Evolutionary conservation across 2,888 invertebrate genomes (phyloP).

Genomic region (Leptinotarsa tumamoca): DNA sequence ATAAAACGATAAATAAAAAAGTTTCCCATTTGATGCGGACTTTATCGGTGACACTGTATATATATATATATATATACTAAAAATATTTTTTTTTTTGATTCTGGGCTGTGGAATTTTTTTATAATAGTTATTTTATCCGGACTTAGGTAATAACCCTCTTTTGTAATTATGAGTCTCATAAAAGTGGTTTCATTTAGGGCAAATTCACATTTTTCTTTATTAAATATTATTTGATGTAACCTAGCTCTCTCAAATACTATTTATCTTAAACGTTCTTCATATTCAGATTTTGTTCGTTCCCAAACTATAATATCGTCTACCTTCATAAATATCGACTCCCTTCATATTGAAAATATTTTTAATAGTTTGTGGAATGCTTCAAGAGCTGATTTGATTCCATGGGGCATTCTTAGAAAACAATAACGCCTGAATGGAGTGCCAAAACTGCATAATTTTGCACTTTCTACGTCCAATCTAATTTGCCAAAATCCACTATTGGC

Average conservation of each 20-base stretch:
- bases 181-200: constrained; percentile 30
- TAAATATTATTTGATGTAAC: constrained; percentile 33
- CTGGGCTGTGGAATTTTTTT: not conserved
- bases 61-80: constrained; percentile 15
- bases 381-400: constrained; percentile 32
- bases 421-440: constrained; percentile 39
- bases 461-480: constrained; percentile 31
- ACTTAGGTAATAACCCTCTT: constrained; percentile 25
- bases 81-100: not conserved
- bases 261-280: constrained; percentile 30
- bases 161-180: constrained; percentile 44
- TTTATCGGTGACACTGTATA: no score
- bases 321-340: not conserved
- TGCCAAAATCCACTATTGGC: constrained; percentile 36
- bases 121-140: constrained; percentile 42
- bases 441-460: constrained; percentile 36
- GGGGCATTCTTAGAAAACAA: constrained; percentile 37
- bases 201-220: constrained; percentile 34
- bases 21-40: no score
- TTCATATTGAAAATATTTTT: constrained; percentile 27
- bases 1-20: no score
- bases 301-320: constrained; percentile 25
- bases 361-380: constrained; percentile 28
- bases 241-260: constrained; percentile 26
- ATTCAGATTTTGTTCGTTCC: constrained; percentile 31